Evolutionary conservation across 1,140 invertebrate species (phyloP), one percentile per base, ranked within the genome.

Genomic region (Aradophagus sp.): DNA sequence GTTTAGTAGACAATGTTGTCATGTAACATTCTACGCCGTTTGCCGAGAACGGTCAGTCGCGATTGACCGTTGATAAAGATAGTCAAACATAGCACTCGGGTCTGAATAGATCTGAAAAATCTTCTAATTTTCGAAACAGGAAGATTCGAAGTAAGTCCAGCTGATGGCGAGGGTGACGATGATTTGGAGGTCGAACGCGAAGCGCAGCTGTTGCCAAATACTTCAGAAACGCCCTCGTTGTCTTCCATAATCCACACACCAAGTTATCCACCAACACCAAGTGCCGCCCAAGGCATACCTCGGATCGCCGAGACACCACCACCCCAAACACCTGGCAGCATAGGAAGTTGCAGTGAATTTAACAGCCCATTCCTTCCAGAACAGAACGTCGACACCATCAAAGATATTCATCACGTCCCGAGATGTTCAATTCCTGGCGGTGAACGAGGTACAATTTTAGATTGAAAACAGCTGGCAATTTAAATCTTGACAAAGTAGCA

Each of bases 311-410:
- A 85, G 47, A 77, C 81, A 11, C 75, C 80, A 17, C 74, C 82
- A 38, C 85, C 87, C 14, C 80, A 87, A n/a, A 89, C 89, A 5
- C 89, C 89, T 8, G 88, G 88, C 2, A 90, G 88, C 68, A 86
- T 87, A 3, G 88, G 89, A 73, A 90, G 89, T 87, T 86, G 85
- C 26, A 87, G 86, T 73, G 89, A 90, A 74, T 86, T 86, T 80
- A 87, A 86, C 45, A 87, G 84, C 58, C 74, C 80, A 0, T 83
- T 85, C 13, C 31, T 78, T 5, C 8, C 77, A 0, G 77, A 80
- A 12, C 76, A 53, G 31, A 73, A 45, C 44, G 32, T 68, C 1
- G 73, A 69, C 4, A 74, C 71, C 19, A 38, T 38, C 0, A 76
- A 77, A 12, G 81, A 84, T 8, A 41, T 80, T 20, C 80, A 79